Evolutionary conservation across 2,888 invertebrate species (phyloP).

Genomic region (Cephus sareptanus): DNA sequence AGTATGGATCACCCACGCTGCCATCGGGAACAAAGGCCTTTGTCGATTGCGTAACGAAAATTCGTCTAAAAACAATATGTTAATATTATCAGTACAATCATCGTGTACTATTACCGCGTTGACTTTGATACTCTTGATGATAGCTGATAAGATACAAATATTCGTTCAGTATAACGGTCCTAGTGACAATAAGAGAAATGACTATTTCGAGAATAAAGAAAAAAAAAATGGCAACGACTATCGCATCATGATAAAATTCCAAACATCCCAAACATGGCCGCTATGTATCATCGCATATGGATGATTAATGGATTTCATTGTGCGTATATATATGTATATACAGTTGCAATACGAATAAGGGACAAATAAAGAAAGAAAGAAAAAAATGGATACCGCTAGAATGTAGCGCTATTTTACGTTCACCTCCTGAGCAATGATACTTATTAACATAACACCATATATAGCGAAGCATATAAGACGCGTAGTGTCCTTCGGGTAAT

Average conservation of each 20-base stretch:
- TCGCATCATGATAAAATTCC: background rate
- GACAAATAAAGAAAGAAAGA: constrained; percentile 10
- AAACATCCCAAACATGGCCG: background rate
- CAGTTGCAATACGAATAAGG: background rate
- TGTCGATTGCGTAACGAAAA: no score
- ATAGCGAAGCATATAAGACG: background rate
- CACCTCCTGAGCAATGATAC: background rate
- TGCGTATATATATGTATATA: background rate
- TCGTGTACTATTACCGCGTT: no score
- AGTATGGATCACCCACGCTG: no score
- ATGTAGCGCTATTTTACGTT: constrained; percentile 8
- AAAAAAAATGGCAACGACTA: no score
- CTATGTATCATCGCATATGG: background rate
- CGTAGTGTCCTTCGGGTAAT: constrained; percentile 10
- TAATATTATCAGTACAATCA: no score
- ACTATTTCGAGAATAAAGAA: no score
- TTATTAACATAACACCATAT: background rate
- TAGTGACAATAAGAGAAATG: no score
- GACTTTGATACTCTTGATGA: no score
- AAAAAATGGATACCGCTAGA: constrained; percentile 3
- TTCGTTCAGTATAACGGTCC: no score
- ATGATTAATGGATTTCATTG: constrained; percentile 10
- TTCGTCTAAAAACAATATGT: no score
- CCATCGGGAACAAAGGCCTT: no score
- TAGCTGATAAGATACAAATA: no score